Evolutionary conservation across 1,140 invertebrate genomes (phyloP), one percentile per base, ranked within the genome.

Genomic region (Macrobrachium rosenbergii): DNA sequence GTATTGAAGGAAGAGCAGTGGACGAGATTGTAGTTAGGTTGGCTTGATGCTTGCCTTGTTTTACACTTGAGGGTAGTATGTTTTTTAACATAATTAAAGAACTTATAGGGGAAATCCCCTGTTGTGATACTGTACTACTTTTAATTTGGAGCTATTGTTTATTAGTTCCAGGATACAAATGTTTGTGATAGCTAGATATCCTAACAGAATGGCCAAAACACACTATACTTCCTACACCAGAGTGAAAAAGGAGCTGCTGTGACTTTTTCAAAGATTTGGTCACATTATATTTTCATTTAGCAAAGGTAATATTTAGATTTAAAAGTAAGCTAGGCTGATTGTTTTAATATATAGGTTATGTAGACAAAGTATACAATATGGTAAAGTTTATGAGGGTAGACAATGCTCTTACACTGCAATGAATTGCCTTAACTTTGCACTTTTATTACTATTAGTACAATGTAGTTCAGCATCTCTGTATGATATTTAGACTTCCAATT

Each of bases 341-440:
- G 19, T 77, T 21, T 77, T 59, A 58, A 45, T 77, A 43, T 58
- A 37, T 77, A 58, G 75, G 59, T 14, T 43, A 77, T 58, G 14
- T 77, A 77, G 75, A 58, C 21, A 21, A 45, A 77, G 6, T 6
- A 59, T 52, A 52, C 52, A 77, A 58, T 37, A 23, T 77, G 45
- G 64, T 82, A 72, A 28, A 23, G 73, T 73, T 59, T 17, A 69
- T 69, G 12, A 28, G 45, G 73, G 81, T 73, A 63, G n/a, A 59
- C 10, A 82, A 60, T 77, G 52, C 69, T 43, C 73, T 19, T 72
- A 73, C 58, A 82, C 37, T 82, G 63, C 58, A 69, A 82, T 73
- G 14, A 73, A 45, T 82, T 82, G 81, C 81, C 81, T 82, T 82
- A 82, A 82, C 69, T 82, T 82, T 82, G 28, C 81, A 82, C 80